A percentile compares a stretch with the other conserved stretches of the same genome.
phyloP scores from a whole-genome alignment of 2,888 invertebrate genomes.

The Congeria kusceri region DNA sequence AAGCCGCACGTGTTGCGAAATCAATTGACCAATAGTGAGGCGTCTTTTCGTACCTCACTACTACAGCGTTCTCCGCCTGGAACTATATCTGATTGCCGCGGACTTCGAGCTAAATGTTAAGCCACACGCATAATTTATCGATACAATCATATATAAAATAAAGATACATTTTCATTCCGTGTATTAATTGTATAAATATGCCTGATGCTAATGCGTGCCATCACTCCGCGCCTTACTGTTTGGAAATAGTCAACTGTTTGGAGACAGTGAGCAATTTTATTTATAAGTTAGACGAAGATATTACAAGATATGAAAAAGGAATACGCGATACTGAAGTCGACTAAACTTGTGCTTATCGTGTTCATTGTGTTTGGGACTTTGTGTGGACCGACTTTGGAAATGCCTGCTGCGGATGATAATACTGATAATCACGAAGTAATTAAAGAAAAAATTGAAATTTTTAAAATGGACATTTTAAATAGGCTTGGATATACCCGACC shows the following conservation, averaged over 20 bases:
- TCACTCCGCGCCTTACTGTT: slow-evolving; percentile 10
- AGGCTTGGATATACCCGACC: slow-evolving; percentile 55
- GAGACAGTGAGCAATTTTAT: slow-evolving; percentile 22
- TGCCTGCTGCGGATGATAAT: slow-evolving; percentile 26
- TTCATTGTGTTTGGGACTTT: slow-evolving; percentile 16
- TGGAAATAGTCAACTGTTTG: slow-evolving; percentile 9
- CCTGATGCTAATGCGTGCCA: slow-evolving; percentile 26
- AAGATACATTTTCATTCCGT: too few relatives aligned
- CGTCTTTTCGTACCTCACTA: too few relatives aligned
- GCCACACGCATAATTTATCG: too few relatives aligned
- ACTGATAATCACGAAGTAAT: slow-evolving; percentile 14
- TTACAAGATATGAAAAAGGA: slow-evolving; percentile 44
- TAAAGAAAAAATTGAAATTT: slow-evolving; percentile 59
- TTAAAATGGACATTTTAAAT: slow-evolving; percentile 63
- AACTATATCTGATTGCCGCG: too few relatives aligned
- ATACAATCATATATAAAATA: too few relatives aligned
- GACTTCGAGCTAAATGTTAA: too few relatives aligned
- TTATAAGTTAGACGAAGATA: slow-evolving; percentile 27
- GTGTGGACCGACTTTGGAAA: slow-evolving; percentile 10
- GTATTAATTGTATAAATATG: slow-evolving; percentile 45
- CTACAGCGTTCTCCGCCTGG: too few relatives aligned
- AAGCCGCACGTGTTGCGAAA: too few relatives aligned
- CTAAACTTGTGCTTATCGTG: slow-evolving; percentile 22
- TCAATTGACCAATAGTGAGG: too few relatives aligned
- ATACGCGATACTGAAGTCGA: slow-evolving; percentile 24